phyloP scores from a whole-genome alignment of 2,113 vertebrate species.

The Piprites chloris region DNA sequence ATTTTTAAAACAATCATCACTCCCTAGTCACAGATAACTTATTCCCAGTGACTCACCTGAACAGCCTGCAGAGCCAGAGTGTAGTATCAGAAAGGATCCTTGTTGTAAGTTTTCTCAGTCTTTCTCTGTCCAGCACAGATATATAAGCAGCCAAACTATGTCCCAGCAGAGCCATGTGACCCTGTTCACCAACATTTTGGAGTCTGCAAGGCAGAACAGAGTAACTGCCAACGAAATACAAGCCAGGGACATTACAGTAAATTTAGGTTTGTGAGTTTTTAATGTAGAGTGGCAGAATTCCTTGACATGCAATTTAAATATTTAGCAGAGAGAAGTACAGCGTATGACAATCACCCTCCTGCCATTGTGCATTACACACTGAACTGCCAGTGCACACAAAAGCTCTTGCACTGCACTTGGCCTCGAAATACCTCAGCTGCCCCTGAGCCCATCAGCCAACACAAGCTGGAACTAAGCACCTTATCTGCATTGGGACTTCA shows the following conservation, averaged over 20 bases:
- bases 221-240: background rate
- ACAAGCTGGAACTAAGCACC: background rate
- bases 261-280: background rate
- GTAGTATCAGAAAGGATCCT: constrained; percentile 94
- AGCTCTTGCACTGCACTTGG: background rate
- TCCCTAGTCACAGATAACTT: background rate
- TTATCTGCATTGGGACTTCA: background rate
- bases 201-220: constrained; percentile 74
- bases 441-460: background rate
- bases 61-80: constrained; percentile 95
- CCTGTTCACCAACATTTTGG: constrained; percentile 89
- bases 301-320: background rate
- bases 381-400: background rate
- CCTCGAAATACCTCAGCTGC: background rate
- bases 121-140: constrained; percentile 88
- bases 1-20: background rate
- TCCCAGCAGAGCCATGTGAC: constrained; percentile 92
- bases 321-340: background rate
- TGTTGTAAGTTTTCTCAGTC: constrained; percentile 89
- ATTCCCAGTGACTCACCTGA: constrained; percentile 80
- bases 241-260: background rate
- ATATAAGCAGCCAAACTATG: constrained; percentile 96
- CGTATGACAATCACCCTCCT: background rate
- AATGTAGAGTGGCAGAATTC: background rate
- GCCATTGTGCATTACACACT: background rate